These are phyloP conservation scores for Datnioides undecimradiatus DNA, from an alignment of 2,113 vertebrate species.

Conservation along the genomic window DNA sequence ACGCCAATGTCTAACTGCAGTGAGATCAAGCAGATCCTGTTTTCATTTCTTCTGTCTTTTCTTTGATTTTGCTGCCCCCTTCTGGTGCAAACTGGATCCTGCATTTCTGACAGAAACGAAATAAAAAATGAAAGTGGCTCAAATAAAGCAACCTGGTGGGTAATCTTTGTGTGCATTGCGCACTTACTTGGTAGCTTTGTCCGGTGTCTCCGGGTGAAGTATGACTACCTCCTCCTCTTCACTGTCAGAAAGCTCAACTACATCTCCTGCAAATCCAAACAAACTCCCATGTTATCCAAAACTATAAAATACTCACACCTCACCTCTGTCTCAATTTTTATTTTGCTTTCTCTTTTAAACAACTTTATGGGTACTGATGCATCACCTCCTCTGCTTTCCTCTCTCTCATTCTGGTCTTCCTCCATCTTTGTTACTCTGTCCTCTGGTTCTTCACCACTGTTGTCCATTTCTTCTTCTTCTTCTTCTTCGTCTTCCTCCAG, in stretches of 20 bases:
- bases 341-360: background rate
- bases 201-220: constrained; percentile 84
- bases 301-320: background rate
- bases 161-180: background rate
- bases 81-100: constrained; percentile 48
- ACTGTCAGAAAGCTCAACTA: constrained; percentile 91
- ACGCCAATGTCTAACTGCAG: background rate
- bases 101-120: constrained; percentile 32
- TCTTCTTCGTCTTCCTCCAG: constrained; percentile 85
- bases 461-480: constrained; percentile 74
- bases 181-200: constrained; percentile 83
- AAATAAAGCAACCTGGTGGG: background rate
- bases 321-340: background rate
- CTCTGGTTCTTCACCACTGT: constrained; percentile 57
- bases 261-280: constrained; percentile 79
- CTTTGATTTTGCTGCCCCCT: constrained; percentile 64
- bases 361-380: too few species aligned
- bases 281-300: background rate
- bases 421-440: constrained; percentile 61
- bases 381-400: constrained; percentile 39
- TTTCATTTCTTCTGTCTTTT: constrained; percentile 56
- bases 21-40: rapidly evolving
- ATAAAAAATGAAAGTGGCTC: background rate
- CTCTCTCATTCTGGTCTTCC: constrained; percentile 37
- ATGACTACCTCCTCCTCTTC: constrained; percentile 97